These are phyloP conservation scores for Picathartes gymnocephalus DNA, from an alignment of 2,113 vertebrate species.

Conservation along the genomic window DNA sequence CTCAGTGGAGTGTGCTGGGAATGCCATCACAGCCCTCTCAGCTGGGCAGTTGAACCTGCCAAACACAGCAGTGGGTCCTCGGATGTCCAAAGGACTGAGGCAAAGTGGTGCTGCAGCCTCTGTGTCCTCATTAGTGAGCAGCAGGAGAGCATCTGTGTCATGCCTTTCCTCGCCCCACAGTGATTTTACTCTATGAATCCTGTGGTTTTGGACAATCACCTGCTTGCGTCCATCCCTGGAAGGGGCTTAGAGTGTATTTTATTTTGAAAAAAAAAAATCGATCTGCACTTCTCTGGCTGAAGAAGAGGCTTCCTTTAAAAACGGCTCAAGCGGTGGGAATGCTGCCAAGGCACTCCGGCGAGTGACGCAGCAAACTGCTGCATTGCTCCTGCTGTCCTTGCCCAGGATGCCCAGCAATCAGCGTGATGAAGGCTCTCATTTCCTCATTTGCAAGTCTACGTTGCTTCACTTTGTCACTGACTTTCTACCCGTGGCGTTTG, in stretches of 20 bases:
- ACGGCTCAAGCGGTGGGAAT: background rate
- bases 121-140: background rate
- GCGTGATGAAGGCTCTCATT: background rate
- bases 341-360: background rate
- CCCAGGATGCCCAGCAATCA: background rate
- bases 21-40: background rate
- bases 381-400: background rate
- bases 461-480: background rate
- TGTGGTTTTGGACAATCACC: background rate
- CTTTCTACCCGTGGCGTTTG: background rate
- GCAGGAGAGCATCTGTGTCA: background rate
- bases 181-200: accelerated
- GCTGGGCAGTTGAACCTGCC: accelerated
- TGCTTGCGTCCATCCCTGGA: background rate
- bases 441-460: background rate
- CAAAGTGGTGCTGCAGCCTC: background rate
- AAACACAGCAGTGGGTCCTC: accelerated
- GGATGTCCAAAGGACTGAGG: background rate
- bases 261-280: accelerated
- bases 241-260: background rate
- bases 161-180: background rate
- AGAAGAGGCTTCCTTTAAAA: background rate
- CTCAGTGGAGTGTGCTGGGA: accelerated
- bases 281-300: background rate
- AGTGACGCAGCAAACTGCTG: constrained; percentile 6